Evolutionary conservation across 2,888 invertebrate species (phyloP), one percentile per base, ranked within the genome.

Genomic region (Meganola albula): DNA sequence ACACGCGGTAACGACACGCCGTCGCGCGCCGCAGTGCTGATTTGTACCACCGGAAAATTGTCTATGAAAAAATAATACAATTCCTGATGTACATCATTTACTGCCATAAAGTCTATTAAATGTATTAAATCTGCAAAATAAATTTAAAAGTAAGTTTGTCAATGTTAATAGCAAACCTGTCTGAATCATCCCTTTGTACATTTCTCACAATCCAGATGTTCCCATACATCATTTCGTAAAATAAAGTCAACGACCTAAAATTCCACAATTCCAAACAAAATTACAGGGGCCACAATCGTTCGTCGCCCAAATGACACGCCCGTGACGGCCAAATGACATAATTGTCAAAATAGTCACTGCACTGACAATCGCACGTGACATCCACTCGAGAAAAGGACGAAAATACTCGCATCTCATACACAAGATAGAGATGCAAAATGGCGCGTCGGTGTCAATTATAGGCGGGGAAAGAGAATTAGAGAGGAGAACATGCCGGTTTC

Each of bases 381-480:
- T 59, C 59, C 58, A 55, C 60, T 51, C 34, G 31, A 39, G 67
- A 74, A 25, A 50, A 68, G 65, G 77, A 82, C 47, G 33, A 41
- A 42, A 8, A 43, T 53, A 69, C 40, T 27, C 13, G 13, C 35
- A 20, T 9, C n/a, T 3, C 5, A 8, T 4, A 36, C 37, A 65
- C 25, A 22, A 22, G 56, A 74, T 40, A 24, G 61, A 47, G 74
- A 80, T 40, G 53, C 43, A 54, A 55, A 58, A 74, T 71, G 66
- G 73, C 78, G 76, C 77, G 77, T 72, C 79, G 70, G 63, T 72
- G 84, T 82, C 85, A 85, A 85, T 85, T 85, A 85, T 80, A 82
- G 82, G 80, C 85, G 84, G 83, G 76, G 68, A 80, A 79, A 75
- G 71, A 60, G 84, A 84, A 85, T 85, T 85, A 85, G 83, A 84